Percentiles rank a stretch among this genome's conserved stretches.
These are phyloP conservation scores for Styela clava DNA, from an alignment of 23 tunicate genomes.

Conservation along the genomic window DNA sequence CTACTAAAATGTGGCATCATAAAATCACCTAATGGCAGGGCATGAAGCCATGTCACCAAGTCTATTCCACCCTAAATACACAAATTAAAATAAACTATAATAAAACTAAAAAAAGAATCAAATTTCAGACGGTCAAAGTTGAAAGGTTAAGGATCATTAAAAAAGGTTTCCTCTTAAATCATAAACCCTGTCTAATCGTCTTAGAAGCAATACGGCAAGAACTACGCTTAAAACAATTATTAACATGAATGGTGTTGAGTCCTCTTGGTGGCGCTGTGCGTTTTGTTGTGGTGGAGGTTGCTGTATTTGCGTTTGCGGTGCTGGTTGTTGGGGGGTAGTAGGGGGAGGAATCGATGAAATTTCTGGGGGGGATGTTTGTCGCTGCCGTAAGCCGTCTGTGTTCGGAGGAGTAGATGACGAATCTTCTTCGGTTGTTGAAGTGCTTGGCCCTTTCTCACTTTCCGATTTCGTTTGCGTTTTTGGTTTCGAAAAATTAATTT, in stretches of 20 bases:
- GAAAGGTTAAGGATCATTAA: neutral
- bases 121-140: too few relatives aligned
- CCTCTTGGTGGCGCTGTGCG: constrained; percentile 12
- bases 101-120: too few relatives aligned
- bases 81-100: too few relatives aligned
- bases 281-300: constrained; percentile 1
- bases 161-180: constrained; percentile 22
- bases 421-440: neutral
- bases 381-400: constrained; percentile 8
- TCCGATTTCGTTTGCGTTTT: constrained; percentile 12
- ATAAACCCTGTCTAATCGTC: constrained; percentile 51
- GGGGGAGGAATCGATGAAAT: too few relatives aligned
- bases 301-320: constrained; percentile 16
- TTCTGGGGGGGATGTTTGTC: constrained; percentile 7
- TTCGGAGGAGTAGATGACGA: neutral
- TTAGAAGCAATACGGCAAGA: constrained; percentile 55
- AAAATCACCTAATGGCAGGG: too few relatives aligned
- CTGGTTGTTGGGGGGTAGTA: neutral
- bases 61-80: too few relatives aligned
- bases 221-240: constrained; percentile 60
- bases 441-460: neutral
- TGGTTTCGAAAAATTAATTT: constrained; percentile 68
- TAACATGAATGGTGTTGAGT: constrained; percentile 57
- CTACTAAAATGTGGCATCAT: too few relatives aligned
- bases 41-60: too few relatives aligned